A percentile compares a stretch with the other conserved stretches of the same genome.
These are phyloP conservation scores for Drosophila formosana DNA, from an alignment of 2,888 invertebrate species.

Conservation along the genomic window DNA sequence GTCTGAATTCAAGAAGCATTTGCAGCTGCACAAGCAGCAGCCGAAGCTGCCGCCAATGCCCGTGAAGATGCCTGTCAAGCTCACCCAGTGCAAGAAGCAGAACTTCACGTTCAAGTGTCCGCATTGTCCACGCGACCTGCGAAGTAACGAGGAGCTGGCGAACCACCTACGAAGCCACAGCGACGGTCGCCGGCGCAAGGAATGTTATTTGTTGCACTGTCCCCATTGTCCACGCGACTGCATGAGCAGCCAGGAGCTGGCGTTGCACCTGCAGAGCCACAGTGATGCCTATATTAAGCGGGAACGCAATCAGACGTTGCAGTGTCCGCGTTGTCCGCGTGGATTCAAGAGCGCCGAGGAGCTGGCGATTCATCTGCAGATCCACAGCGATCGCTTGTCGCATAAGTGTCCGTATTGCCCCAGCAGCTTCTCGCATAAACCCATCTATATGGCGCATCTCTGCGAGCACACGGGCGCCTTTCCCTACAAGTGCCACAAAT, in stretches of 20 bases:
- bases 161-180: neutral
- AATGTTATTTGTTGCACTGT: constrained; percentile 5
- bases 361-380: constrained; percentile 36
- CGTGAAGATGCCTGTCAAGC: neutral
- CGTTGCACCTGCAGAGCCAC: constrained; percentile 19
- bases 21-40: neutral
- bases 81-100: neutral
- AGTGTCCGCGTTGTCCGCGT: constrained; percentile 37
- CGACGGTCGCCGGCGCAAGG: constrained; percentile 13
- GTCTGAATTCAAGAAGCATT: neutral
- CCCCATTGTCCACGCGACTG: constrained; percentile 29
- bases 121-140: neutral
- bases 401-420: constrained; percentile 41
- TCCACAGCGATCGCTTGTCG: constrained; percentile 30
- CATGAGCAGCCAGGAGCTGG: constrained; percentile 9
- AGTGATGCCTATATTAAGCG: constrained; percentile 3
- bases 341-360: constrained; percentile 19
- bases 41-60: neutral
- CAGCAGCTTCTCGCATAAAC: constrained; percentile 38
- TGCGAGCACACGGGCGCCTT: constrained; percentile 28
- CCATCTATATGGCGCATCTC: constrained; percentile 22
- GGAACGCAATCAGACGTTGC: neutral
- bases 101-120: neutral
- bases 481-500: constrained; percentile 13
- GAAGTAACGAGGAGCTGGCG: neutral